Base-by-base conservation (phyloP, 2,888 invertebrate species). In the Microctonus hyperodae region DNA sequence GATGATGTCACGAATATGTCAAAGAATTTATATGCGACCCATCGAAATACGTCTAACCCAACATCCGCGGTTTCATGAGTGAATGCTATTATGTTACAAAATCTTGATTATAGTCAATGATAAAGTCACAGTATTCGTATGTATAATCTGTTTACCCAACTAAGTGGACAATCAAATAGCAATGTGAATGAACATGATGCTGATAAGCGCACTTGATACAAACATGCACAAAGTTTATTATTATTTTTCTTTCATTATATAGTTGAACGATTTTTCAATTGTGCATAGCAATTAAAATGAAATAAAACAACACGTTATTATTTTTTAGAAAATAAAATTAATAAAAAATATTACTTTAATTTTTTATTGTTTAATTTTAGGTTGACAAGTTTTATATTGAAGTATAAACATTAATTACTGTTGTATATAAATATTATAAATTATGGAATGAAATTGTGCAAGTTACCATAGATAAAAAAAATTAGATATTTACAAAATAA, bases 81-180 rank as follows among this genome's bases (percentile, higher is more conserved):
- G 31, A 55, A 16, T 25, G 50, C n/a, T 44, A 48, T 64, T 64
- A 57, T 50, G 64, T 57, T 35, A 57, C n/a, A 44, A 23, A 20
- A 64, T 40, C 23, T 31, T 28, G 56, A 56, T 64, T 44, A 33
- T 57, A 6, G 2, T 13, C 51, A 9, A 37, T 57, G 35, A 57
- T 57, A 53, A 31, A 64, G 44, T 57, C 33, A 31, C 22, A 44
- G 28, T 53, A n/a, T n/a, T n/a, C n/a, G n/a, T n/a, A n/a, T n/a
- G n/a, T n/a, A n/a, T n/a, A 51, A 64, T 64, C 57, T 64, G 33
- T 35, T 57, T 57, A 48, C 33, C 31, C 25, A 35, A 35, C 44
- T 48, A 33, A 64, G 64, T 50, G 58, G 35, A 13, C 31, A 48
- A 35, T 62, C 23, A 37, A 35, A 51, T 25, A 22, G 62, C 25